A percentile compares a stretch with the other conserved stretches of the same genome.
Evolutionary conservation across 2,797 vertebrate genomes (phyloP).

Genomic region (Rhodeus uyekii): DNA sequence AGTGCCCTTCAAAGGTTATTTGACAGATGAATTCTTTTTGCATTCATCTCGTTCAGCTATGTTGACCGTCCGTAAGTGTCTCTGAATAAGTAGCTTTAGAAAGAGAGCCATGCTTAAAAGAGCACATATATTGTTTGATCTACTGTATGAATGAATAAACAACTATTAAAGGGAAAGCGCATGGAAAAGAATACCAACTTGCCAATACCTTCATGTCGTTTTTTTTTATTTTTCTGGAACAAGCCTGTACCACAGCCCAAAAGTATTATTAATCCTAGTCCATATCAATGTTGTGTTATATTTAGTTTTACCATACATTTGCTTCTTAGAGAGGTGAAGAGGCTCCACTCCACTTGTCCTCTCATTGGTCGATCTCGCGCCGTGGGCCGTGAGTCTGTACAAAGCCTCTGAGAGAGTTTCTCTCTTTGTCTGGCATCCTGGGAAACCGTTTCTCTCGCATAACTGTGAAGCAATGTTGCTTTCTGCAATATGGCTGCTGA

Average conservation of each 20-base stretch:
- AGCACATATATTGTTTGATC: background rate
- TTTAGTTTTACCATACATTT: too few relatives aligned
- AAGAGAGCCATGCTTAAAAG: background rate
- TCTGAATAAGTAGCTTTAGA: conserved; percentile 4
- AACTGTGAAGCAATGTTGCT: too few relatives aligned
- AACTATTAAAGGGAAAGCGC: background rate
- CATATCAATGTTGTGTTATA: background rate
- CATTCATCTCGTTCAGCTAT: background rate
- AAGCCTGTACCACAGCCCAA: background rate
- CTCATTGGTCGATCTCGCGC: too few relatives aligned
- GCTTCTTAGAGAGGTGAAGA: too few relatives aligned
- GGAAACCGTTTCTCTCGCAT: too few relatives aligned
- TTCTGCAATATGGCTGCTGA: too few relatives aligned
- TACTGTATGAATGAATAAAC: background rate
- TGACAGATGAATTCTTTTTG: background rate
- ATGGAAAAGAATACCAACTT: background rate
- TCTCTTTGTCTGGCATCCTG: too few relatives aligned
- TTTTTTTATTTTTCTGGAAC: background rate
- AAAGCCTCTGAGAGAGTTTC: too few relatives aligned
- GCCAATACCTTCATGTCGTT: too few relatives aligned
- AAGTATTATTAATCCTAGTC: background rate
- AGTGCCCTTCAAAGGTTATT: conserved; percentile 40
- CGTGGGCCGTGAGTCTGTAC: too few relatives aligned
- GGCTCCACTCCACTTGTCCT: too few relatives aligned
- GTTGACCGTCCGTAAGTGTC: background rate